Evolutionary conservation across 2,113 vertebrate genomes (phyloP).

Genomic region (Calidris pugnax): DNA sequence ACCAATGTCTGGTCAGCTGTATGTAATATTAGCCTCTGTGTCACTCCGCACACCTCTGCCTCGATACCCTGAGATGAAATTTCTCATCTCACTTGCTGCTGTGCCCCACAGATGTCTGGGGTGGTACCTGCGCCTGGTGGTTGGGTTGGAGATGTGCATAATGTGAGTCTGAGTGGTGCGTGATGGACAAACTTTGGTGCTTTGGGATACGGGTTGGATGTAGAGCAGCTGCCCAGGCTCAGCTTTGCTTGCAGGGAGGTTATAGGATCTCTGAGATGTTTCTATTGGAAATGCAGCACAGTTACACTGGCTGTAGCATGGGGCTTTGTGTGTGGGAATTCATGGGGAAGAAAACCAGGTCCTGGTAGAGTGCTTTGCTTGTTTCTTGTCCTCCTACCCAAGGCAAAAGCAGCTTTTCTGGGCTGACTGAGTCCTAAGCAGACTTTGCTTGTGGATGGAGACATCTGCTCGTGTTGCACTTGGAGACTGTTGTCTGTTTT

Average conservation of each 20-base stretch:
- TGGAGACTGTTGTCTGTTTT: not conserved
- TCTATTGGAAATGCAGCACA: not conserved
- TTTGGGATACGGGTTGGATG: not conserved
- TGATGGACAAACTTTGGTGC: not conserved
- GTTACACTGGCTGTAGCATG: not conserved
- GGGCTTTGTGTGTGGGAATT: not conserved
- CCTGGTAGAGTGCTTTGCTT: not conserved
- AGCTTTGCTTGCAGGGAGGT: not conserved
- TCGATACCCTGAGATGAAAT: not conserved
- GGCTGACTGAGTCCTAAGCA: not conserved
- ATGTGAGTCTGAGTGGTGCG: not conserved
- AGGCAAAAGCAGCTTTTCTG: not conserved
- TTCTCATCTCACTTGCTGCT: not conserved
- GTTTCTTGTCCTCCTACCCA: not conserved
- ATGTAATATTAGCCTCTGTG: rapidly evolving
- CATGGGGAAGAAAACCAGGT: not conserved
- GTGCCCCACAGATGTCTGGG: not conserved
- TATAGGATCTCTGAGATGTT: not conserved
- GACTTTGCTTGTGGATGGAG: not conserved
- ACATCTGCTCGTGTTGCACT: rapidly evolving
- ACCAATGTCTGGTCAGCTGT: not conserved
- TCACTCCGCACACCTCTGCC: not conserved
- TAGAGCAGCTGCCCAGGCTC: not conserved
- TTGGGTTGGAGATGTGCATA: rapidly evolving
- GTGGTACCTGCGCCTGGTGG: rapidly evolving